These are phyloP conservation scores for Strix uralensis DNA, from an alignment of 2,113 vertebrate genomes.

Conservation along the genomic window DNA sequence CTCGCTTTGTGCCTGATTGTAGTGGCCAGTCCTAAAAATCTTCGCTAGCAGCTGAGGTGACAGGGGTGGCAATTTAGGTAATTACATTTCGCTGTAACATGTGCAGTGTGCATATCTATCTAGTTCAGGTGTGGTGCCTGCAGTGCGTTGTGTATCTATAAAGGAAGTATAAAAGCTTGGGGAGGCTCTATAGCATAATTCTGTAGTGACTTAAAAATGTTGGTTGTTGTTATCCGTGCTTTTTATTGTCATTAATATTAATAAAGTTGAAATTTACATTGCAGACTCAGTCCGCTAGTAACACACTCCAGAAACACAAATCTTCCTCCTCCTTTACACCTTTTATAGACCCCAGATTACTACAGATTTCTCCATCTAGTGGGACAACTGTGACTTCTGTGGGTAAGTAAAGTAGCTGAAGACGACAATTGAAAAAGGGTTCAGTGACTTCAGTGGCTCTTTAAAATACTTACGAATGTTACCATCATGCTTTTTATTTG, in stretches of 20 bases:
- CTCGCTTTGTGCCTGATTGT: not conserved
- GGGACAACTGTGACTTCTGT: constrained; percentile 94
- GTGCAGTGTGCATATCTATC: not conserved
- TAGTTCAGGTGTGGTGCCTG: constrained; percentile 10
- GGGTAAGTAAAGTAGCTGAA: constrained; percentile 80
- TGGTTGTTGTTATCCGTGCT: constrained; percentile 52
- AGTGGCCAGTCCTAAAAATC: not conserved
- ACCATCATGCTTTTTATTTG: constrained; percentile 24
- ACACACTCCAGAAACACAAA: constrained; percentile 99
- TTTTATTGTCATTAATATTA: constrained; percentile 74
- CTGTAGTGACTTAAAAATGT: constrained; percentile 46
- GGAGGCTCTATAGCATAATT: constrained; percentile 6
- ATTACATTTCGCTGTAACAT: not conserved
- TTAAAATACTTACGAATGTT: not conserved
- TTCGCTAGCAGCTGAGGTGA: not conserved
- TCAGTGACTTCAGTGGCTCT: constrained; percentile 10
- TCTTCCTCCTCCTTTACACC: constrained; percentile 99
- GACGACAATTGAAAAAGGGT: not conserved
- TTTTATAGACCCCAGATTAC: constrained; percentile 98
- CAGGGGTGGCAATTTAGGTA: not conserved
- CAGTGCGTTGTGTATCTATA: not conserved
- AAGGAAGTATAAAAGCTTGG: constrained; percentile 8
- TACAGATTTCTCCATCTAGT: constrained; percentile 97
- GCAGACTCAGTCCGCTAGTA: constrained; percentile 96
- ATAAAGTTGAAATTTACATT: constrained; percentile 81